A percentile compares a stretch with the other conserved stretches of the same genome.
phyloP scores from a whole-genome alignment of 2,888 invertebrate species.

The Lacanobia oleracea region DNA sequence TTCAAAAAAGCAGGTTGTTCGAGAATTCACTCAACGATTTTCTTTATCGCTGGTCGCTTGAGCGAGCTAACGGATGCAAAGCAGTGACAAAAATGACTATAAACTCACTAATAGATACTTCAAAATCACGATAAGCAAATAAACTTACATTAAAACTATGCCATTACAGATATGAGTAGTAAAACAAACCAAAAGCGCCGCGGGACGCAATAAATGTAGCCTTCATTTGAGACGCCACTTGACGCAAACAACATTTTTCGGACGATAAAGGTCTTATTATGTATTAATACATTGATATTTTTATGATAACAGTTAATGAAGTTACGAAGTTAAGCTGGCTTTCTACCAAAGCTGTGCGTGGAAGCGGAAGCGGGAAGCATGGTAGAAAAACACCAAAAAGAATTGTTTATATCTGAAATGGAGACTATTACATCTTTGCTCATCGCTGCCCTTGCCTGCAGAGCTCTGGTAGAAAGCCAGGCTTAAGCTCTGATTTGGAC shows the following conservation, averaged over 20 bases:
- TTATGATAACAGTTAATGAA: slow-evolving; percentile 64
- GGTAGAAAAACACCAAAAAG: background rate
- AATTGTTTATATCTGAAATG: background rate
- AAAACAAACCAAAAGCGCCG: slow-evolving; percentile 64
- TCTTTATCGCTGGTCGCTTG: slow-evolving; percentile 15
- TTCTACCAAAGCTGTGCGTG: slow-evolving; percentile 1
- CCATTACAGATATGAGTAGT: slow-evolving; percentile 63
- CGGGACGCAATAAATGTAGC: slow-evolving; percentile 63
- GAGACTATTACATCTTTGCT: background rate
- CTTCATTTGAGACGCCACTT: slow-evolving; percentile 62
- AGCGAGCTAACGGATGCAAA: slow-evolving; percentile 15
- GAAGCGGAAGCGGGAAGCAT: slow-evolving; percentile 24
- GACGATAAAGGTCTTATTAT: slow-evolving; percentile 65
- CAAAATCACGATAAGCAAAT: slow-evolving; percentile 64
- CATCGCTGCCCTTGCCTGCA: background rate
- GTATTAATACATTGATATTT: slow-evolving; percentile 67
- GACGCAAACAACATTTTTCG: slow-evolving; percentile 63
- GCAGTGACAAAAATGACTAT: slow-evolving; percentile 42
- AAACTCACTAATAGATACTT: slow-evolving; percentile 59
- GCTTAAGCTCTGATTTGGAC: background rate
- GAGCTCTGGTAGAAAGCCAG: background rate
- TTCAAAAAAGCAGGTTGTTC: background rate
- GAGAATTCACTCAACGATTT: background rate
- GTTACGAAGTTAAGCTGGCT: slow-evolving; percentile 24
- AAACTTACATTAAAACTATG: slow-evolving; percentile 60